Evolutionary conservation across 30 jellyfish, hydroid and myxozoan species (phyloP).

Genomic region (Chironex yamaguchii): DNA sequence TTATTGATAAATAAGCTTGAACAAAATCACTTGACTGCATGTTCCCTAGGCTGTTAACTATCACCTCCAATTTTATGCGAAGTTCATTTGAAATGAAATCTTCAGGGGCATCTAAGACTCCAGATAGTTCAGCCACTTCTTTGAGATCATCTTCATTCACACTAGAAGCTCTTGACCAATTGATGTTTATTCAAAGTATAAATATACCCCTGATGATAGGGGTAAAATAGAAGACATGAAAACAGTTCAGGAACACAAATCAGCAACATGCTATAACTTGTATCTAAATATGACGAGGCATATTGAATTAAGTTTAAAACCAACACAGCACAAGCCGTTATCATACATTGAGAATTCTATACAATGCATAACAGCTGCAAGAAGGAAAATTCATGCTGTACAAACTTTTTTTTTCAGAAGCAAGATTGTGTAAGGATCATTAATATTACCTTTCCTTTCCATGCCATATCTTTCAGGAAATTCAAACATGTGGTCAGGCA

Average conservation of each 20-base stretch:
- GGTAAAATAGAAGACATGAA: too few relatives aligned
- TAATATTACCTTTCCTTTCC: conserved; percentile 18
- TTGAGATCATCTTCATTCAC: conserved; percentile 5
- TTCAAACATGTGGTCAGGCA: conserved; percentile 66
- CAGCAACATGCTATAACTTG: too few relatives aligned
- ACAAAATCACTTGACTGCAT: background rate
- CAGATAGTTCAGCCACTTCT: conserved; percentile 12
- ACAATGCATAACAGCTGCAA: background rate
- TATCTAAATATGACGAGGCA: too few relatives aligned
- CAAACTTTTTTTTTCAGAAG: background rate
- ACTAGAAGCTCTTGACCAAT: background rate
- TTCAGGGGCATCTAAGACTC: background rate
- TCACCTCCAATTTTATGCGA: background rate
- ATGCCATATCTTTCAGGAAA: conserved; percentile 43
- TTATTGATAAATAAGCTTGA: conserved; percentile 5
- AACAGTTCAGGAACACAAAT: too few relatives aligned
- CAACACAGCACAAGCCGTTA: too few relatives aligned
- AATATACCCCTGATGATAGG: too few relatives aligned
- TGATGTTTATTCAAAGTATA: background rate
- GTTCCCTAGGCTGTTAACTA: conserved; percentile 6
- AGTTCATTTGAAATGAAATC: background rate
- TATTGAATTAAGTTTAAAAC: too few relatives aligned
- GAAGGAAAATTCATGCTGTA: background rate
- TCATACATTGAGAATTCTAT: background rate
- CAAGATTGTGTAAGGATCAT: background rate